These are phyloP conservation scores for Corvus moneduloides DNA, from an alignment of 2,113 vertebrate genomes.

Conservation along the genomic window DNA sequence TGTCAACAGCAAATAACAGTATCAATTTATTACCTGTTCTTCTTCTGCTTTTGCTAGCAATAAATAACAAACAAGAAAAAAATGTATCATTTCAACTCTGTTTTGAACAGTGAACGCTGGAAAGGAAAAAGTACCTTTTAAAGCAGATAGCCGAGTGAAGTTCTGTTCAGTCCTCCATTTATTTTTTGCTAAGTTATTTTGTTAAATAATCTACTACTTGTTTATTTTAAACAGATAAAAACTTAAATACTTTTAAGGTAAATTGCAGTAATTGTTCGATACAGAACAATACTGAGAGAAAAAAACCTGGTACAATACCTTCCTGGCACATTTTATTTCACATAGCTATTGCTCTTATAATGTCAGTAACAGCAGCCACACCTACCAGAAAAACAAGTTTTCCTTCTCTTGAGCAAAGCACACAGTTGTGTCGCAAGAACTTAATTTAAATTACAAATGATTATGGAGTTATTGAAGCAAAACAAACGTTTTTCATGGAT, in stretches of 20 bases:
- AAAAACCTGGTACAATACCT: not conserved
- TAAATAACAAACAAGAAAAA: not conserved
- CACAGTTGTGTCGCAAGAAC: not conserved
- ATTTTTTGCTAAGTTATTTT: not conserved
- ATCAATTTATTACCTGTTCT: not conserved
- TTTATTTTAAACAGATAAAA: not conserved
- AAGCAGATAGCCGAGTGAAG: not conserved
- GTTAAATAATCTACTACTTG: not conserved
- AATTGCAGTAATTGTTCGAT: not conserved
- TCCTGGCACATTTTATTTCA: not conserved
- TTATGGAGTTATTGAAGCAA: not conserved
- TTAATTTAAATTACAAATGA: not conserved
- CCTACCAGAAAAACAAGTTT: slow-evolving; percentile 46
- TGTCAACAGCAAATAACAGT: not conserved
- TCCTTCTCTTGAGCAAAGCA: slow-evolving; percentile 28
- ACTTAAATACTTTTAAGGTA: not conserved
- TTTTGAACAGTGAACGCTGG: not conserved
- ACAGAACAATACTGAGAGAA: not conserved
- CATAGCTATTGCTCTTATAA: not conserved
- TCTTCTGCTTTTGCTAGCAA: not conserved
- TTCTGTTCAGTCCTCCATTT: not conserved
- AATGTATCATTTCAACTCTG: not conserved
- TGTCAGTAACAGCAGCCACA: not conserved
- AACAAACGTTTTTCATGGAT: not conserved
- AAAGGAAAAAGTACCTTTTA: not conserved